These are phyloP conservation scores for Drosophila orena DNA, from an alignment of 1,140 invertebrate genomes.

Conservation along the genomic window DNA sequence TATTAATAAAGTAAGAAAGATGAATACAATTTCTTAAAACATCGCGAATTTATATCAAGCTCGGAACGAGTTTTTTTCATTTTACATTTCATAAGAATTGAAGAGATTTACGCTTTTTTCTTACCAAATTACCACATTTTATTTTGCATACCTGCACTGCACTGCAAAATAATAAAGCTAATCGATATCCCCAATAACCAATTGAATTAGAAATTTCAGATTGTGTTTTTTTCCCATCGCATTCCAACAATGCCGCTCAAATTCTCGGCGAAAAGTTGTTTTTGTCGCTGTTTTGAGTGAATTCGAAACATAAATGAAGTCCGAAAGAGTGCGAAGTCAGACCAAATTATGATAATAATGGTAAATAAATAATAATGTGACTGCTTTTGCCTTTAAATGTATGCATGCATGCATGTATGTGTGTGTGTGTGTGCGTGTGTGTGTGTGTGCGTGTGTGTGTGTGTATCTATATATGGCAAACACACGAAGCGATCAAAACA, in stretches of 20 bases:
- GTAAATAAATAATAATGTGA: conserved; percentile 55
- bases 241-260: conserved; percentile 44
- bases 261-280: conserved; percentile 23
- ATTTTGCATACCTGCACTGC: background rate
- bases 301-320: conserved; percentile 40
- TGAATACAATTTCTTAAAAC: too few relatives aligned
- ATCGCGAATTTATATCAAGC: background rate
- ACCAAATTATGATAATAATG: conserved; percentile 51
- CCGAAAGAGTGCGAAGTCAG: conserved; percentile 9
- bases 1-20: too few relatives aligned
- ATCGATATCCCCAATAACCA: background rate
- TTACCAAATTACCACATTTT: background rate
- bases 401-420: too few relatives aligned
- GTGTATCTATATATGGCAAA: conserved; percentile 35
- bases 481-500: conserved; percentile 62
- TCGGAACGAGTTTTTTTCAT: background rate
- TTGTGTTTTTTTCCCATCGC: background rate
- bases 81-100: too few relatives aligned
- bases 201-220: conserved; percentile 11
- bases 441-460: too few relatives aligned
- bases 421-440: too few relatives aligned
- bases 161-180: background rate
- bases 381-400: background rate
- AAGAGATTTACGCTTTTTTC: too few relatives aligned
- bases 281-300: conserved; percentile 6